A percentile compares a stretch with the other conserved stretches of the same genome.
phyloP scores from a whole-genome alignment of 2,888 invertebrate genomes.

The Phortica okadai region DNA sequence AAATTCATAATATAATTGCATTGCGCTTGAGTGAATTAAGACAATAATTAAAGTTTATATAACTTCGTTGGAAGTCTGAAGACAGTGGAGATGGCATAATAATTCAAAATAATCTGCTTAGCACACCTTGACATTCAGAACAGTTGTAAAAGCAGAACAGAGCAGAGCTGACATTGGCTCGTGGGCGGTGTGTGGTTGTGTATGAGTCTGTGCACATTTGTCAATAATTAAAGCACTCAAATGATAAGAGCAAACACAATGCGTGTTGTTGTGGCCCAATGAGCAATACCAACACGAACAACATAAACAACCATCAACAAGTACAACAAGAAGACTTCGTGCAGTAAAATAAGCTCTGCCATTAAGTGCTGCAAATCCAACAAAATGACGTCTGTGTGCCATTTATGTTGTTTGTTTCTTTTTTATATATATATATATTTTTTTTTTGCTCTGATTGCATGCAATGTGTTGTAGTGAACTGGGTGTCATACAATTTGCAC shows the following conservation, averaged over 20 bases:
- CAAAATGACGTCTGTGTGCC: background rate
- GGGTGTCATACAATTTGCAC: background rate
- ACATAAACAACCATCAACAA: no score
- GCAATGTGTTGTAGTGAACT: no score
- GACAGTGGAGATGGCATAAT: background rate
- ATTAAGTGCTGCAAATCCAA: background rate
- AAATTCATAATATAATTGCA: no score
- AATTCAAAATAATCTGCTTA: constrained; percentile 29
- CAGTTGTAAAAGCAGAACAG: constrained; percentile 19
- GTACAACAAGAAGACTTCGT: no score
- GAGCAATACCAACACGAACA: background rate
- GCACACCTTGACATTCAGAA: constrained; percentile 20
- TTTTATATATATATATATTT: no score
- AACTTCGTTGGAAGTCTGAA: no score
- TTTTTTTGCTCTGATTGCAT: no score
- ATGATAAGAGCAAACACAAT: constrained; percentile 22
- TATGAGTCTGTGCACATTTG: constrained; percentile 23
- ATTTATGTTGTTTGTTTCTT: background rate
- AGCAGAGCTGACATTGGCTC: constrained; percentile 37
- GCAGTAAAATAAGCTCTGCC: background rate
- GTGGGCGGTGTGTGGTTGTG: constrained; percentile 27
- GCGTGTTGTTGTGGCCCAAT: background rate
- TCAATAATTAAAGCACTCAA: constrained; percentile 28
- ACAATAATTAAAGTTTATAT: no score
- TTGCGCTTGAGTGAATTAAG: no score